Percentiles rank a stretch among this genome's conserved stretches.
Evolutionary conservation across 2,797 vertebrate genomes (phyloP).

Genomic region (Monodelphis domestica): DNA sequence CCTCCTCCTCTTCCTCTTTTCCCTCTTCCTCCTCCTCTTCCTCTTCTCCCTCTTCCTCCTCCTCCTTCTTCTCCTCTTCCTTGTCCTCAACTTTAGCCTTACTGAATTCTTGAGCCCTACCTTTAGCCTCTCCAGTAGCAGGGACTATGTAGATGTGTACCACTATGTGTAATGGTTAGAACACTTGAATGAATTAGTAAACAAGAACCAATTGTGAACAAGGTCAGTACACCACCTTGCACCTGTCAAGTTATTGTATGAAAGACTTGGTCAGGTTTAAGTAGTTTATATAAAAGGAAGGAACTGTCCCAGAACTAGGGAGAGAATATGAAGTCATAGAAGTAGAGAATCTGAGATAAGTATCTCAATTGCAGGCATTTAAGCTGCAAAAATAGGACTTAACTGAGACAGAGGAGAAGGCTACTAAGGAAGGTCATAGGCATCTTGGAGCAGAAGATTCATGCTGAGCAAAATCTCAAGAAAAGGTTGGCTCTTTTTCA

Average conservation of each 20-base stretch:
- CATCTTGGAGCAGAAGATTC: not conserved
- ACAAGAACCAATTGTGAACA: not conserved
- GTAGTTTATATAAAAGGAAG: not conserved
- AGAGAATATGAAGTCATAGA: not conserved
- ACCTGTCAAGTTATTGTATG: not conserved
- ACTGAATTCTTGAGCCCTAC: not conserved
- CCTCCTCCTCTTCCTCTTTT: not conserved
- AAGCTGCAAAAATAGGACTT: not conserved
- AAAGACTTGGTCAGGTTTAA: not conserved
- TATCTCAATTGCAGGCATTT: too few species aligned
- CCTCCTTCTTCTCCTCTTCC: not conserved
- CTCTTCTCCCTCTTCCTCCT: not conserved
- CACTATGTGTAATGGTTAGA: not conserved
- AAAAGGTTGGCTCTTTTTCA: not conserved
- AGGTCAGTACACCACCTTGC: not conserved
- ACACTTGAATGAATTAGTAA: not conserved
- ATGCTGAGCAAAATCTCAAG: not conserved
- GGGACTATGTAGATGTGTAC: not conserved
- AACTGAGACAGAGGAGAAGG: not conserved
- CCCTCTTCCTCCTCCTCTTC: not conserved
- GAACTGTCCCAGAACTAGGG: not conserved
- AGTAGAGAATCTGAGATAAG: not conserved
- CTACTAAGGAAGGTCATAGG: not conserved
- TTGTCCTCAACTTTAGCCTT: not conserved
- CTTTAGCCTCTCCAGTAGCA: not conserved